A percentile compares a stretch with the other conserved stretches of the same genome.
phyloP scores from a whole-genome alignment of 2,113 vertebrate genomes.

The Odobenus rosmarus region DNA sequence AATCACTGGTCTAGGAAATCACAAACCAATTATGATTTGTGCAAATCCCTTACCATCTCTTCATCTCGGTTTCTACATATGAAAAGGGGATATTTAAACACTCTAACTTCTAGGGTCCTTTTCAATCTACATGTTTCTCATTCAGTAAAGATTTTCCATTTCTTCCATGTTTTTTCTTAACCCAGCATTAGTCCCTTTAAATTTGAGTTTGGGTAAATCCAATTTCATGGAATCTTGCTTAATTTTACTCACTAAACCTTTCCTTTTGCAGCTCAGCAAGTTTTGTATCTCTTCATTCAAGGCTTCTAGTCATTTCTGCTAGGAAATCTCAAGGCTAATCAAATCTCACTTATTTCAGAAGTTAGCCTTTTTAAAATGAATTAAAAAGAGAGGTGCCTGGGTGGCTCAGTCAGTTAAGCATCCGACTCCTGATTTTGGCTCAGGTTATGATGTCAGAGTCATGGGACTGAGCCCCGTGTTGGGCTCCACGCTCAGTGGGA shows the following conservation, averaged over 20 bases:
- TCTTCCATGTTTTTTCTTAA: background rate
- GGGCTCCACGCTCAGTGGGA: background rate
- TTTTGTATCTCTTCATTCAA: slow-evolving; percentile 16
- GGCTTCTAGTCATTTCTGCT: background rate
- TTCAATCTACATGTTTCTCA: background rate
- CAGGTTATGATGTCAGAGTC: background rate
- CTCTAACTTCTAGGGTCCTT: background rate
- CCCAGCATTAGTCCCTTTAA: background rate
- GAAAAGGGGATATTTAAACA: slow-evolving; percentile 2
- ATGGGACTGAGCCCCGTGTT: background rate
- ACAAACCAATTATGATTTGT: background rate
- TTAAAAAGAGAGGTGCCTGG: background rate
- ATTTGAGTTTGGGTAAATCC: background rate
- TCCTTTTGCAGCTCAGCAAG: background rate
- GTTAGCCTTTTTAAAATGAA: background rate
- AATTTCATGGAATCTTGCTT: background rate
- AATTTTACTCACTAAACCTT: slow-evolving; percentile 44
- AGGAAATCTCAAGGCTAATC: background rate
- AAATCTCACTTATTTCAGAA: slow-evolving; percentile 8
- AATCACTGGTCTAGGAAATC: background rate
- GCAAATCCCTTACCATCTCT: background rate
- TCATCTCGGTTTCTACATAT: background rate
- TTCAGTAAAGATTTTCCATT: slow-evolving; percentile 4
- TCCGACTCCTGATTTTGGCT: background rate
- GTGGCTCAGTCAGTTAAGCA: background rate